These are phyloP conservation scores for Polydrusus tereticollis DNA, from an alignment of 2,888 invertebrate genomes.

Conservation along the genomic window DNA sequence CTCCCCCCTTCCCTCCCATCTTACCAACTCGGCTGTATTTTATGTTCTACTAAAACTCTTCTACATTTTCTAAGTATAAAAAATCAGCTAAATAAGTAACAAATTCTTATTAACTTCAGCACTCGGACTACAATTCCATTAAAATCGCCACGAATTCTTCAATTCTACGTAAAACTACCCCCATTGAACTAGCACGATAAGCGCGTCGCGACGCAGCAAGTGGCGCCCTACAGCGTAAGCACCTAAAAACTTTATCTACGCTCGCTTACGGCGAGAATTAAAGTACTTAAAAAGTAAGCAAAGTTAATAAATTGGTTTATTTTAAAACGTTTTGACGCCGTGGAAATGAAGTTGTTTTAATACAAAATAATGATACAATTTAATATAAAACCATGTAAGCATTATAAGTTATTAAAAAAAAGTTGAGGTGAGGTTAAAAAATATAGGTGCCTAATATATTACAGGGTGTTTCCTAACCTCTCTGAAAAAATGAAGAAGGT, in stretches of 20 bases:
- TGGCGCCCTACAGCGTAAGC: slow-evolving; percentile 62
- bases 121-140: slow-evolving; percentile 3
- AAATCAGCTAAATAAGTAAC: no score
- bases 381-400: no score
- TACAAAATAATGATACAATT: neutral
- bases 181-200: slow-evolving; percentile 47
- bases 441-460: no score
- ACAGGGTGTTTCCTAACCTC: no score
- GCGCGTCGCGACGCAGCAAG: slow-evolving; percentile 63
- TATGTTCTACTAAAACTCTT: no score
- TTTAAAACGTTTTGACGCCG: neutral
- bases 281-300: slow-evolving; percentile 62
- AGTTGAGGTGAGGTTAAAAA: no score
- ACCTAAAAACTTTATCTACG: slow-evolving; percentile 50
- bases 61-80: no score
- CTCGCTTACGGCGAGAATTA: slow-evolving; percentile 28
- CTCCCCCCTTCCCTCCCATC: no score
- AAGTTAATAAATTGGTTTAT: slow-evolving; percentile 9
- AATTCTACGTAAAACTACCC: slow-evolving; percentile 46
- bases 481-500: no score
- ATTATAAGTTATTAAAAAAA: no score
- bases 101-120: neutral
- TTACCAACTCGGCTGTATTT: no score
- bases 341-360: neutral
- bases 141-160: slow-evolving; percentile 12